Evolutionary conservation across 2,888 invertebrate genomes (phyloP).

Genomic region (Euphydryas editha): DNA sequence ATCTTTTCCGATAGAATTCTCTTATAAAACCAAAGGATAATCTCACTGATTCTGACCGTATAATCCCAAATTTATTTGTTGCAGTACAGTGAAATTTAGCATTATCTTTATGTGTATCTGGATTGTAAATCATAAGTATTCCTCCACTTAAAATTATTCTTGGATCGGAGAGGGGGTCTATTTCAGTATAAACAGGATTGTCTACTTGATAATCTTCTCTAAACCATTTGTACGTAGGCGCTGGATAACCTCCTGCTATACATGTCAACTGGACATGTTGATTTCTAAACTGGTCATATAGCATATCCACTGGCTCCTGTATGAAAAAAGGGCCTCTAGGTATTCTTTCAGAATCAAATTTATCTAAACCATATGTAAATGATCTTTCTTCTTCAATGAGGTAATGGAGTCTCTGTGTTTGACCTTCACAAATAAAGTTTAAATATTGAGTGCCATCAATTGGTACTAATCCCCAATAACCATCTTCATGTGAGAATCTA

Average conservation of each 20-base stretch:
- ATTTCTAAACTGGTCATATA: conserved; percentile 91
- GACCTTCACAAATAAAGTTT: conserved; percentile 95
- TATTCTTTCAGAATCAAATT: conserved; percentile 90
- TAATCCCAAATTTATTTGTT: conserved; percentile 93
- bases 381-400: conserved; percentile 89
- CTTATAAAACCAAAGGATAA: conserved; percentile 95
- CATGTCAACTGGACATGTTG: conserved; percentile 92
- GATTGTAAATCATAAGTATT: conserved; percentile 93
- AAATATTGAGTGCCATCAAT: conserved; percentile 90
- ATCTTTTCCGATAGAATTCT: conserved; percentile 94
- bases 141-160: conserved; percentile 96
- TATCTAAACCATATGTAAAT: conserved; percentile 93
- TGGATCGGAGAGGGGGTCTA: conserved; percentile 89
- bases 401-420: conserved; percentile 88
- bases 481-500: conserved; percentile 87
- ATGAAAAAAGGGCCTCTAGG: conserved; percentile 95
- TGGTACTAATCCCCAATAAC: conserved; percentile 93
- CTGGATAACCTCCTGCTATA: conserved; percentile 93
- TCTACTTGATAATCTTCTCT: conserved; percentile 94
- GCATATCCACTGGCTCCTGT: conserved; percentile 91
- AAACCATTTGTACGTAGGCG: conserved; percentile 95
- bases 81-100: conserved; percentile 97
- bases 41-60: conserved; percentile 93
- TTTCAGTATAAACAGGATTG: conserved; percentile 86
- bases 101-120: conserved; percentile 91